phyloP scores from a whole-genome alignment of 1,140 invertebrate species.

The Hylaeus anthracinus region DNA sequence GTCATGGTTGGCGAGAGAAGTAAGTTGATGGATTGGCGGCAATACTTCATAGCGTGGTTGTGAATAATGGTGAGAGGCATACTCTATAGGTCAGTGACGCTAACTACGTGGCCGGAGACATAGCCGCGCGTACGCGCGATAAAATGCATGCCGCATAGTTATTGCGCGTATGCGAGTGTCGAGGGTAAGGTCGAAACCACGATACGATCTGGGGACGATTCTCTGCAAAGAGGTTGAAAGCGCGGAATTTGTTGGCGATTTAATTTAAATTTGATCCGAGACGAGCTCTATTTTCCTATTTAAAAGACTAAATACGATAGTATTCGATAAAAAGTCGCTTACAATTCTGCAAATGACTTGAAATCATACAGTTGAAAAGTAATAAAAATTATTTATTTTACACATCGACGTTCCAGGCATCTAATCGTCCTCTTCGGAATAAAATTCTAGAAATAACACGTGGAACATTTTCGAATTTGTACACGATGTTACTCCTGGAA shows the following conservation, averaged over 20 bases:
- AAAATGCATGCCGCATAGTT: slow-evolving; percentile 22
- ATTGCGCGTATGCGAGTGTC: background rate
- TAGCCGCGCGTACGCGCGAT: slow-evolving; percentile 41
- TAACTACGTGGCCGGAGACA: slow-evolving; percentile 51
- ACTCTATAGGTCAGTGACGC: slow-evolving; percentile 47
- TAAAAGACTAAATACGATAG: no score
- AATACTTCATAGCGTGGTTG: slow-evolving; percentile 32
- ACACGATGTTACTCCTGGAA: no score
- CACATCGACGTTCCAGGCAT: no score
- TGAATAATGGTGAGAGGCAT: slow-evolving; percentile 40
- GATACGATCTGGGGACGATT: background rate
- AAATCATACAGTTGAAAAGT: no score
- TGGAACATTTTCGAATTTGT: no score
- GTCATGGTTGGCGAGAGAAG: slow-evolving; percentile 37
- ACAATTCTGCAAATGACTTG: no score
- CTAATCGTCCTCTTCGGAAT: no score
- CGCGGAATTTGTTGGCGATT: no score
- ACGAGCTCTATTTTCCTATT: background rate
- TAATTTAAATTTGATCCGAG: no score
- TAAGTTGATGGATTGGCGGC: slow-evolving; percentile 43
- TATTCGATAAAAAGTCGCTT: no score
- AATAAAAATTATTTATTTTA: no score
- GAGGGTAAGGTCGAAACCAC: background rate
- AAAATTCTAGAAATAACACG: no score
- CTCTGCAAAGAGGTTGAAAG: background rate